Evolutionary conservation across 2,888 invertebrate genomes (phyloP).

Genomic region (Leptopterna dolabrata): DNA sequence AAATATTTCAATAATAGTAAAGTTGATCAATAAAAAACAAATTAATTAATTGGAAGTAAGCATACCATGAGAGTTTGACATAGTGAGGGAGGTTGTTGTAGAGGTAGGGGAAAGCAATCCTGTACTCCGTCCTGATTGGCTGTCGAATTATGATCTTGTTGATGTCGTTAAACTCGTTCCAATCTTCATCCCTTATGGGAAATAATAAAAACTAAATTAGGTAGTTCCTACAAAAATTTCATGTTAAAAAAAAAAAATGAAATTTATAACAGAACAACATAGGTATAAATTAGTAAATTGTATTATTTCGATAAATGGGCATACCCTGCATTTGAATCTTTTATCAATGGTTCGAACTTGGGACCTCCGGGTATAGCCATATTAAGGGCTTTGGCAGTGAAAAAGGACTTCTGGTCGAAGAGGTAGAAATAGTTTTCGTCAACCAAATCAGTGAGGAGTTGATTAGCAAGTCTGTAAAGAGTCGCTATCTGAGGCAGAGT

Average conservation of each 20-base stretch:
- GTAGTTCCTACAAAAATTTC: too few relatives aligned
- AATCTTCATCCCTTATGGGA: constrained; percentile 91
- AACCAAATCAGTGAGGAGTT: constrained; percentile 95
- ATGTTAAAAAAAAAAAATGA: constrained; percentile 16
- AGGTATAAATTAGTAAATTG: background rate
- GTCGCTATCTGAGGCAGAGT: constrained; percentile 97
- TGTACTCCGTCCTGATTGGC: constrained; percentile 97
- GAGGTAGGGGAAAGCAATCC: constrained; percentile 98
- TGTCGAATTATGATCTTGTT: constrained; percentile 99
- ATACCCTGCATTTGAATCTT: constrained; percentile 94
- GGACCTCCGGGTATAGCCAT: constrained; percentile 99
- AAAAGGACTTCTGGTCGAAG: constrained; percentile 99
- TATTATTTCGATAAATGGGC: constrained; percentile 63
- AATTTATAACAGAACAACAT: constrained; percentile 20
- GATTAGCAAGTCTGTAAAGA: constrained; percentile 96
- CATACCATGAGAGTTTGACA: constrained; percentile 97
- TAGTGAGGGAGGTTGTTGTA: constrained; percentile 99
- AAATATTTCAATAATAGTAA: too few relatives aligned
- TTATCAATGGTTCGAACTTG: constrained; percentile 98
- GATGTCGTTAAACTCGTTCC: constrained; percentile 99
- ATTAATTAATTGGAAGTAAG: constrained; percentile 59
- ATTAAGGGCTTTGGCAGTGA: constrained; percentile 98
- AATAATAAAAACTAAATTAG: constrained; percentile 45
- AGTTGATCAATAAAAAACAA: too few relatives aligned
- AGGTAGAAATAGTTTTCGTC: constrained; percentile 99